Evolutionary conservation across 2,113 vertebrate species (phyloP).

Genomic region (Apteryx owenii): DNA sequence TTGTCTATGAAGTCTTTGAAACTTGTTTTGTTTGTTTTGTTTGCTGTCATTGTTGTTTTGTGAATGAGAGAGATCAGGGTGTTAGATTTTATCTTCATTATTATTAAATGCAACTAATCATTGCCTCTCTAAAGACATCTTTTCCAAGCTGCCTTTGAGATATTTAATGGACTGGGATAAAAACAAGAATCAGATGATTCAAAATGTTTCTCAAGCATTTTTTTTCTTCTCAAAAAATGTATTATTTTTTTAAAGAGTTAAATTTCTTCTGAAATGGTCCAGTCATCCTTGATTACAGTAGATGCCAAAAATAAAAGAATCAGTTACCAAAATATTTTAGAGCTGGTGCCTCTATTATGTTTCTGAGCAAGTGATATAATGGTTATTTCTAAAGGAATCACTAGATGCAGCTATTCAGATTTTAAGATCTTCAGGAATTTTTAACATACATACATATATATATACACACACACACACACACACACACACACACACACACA

Average conservation of each 20-base stretch:
- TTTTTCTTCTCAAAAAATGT: background rate
- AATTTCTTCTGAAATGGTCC: background rate
- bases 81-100: background rate
- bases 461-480: background rate
- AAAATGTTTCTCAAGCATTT: background rate
- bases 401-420: background rate
- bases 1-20: background rate
- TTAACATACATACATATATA: background rate
- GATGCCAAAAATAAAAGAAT: background rate
- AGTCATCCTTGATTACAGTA: background rate
- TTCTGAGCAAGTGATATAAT: background rate
- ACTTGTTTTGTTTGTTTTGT: background rate
- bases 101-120: background rate
- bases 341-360: background rate
- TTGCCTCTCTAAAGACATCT: background rate
- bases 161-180: background rate
- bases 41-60: background rate
- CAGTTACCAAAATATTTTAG: background rate
- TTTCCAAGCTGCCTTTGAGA: background rate
- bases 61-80: background rate
- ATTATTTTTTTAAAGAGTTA: background rate
- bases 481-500: too few species aligned
- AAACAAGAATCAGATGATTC: background rate
- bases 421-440: background rate
- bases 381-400: background rate